Percentiles rank a stretch among this genome's conserved stretches.
These are phyloP conservation scores for Sylvietta virens DNA, from an alignment of 2,113 vertebrate species.

Conservation along the genomic window DNA sequence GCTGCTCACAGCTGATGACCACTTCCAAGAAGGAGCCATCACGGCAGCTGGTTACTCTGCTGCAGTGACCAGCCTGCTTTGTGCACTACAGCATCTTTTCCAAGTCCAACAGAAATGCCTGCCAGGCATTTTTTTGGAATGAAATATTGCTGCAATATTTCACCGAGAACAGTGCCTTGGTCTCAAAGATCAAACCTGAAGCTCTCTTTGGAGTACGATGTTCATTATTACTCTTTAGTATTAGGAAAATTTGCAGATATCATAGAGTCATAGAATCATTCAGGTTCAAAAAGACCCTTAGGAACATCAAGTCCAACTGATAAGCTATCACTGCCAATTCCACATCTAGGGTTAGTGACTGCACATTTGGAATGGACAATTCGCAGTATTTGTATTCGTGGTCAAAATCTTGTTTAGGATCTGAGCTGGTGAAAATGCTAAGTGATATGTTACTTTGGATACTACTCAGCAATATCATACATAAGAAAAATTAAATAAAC, in stretches of 20 bases:
- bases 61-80: neutral
- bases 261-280: neutral
- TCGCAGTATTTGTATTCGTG: neutral
- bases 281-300: neutral
- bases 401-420: neutral
- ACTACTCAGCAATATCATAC: neutral
- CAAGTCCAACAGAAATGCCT: neutral
- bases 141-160: neutral
- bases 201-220: neutral
- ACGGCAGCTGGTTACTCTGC: fast-evolving
- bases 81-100: neutral
- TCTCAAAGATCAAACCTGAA: neutral
- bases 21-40: neutral
- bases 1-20: neutral
- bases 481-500: neutral
- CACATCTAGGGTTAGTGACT: neutral
- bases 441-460: neutral
- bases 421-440: neutral
- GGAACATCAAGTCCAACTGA: fast-evolving
- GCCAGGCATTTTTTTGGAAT: neutral
- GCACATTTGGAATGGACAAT: neutral
- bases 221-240: neutral
- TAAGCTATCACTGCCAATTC: neutral
- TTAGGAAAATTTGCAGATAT: neutral
- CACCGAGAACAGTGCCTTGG: neutral